Base-by-base conservation (phyloP, 2,888 invertebrate genomes). In the Stenotaenia linearis region DNA sequence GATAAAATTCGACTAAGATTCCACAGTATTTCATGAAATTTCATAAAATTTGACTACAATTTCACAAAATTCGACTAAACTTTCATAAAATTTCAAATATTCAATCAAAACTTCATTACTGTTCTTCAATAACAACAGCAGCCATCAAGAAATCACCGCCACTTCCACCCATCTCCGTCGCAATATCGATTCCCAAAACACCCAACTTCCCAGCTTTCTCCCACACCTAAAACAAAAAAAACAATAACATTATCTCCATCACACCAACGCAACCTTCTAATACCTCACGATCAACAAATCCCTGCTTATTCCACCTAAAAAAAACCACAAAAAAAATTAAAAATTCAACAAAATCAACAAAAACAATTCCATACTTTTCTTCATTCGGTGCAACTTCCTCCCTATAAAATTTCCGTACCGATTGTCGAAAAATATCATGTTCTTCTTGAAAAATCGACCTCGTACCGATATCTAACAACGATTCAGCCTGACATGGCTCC, bases 71-170 rank as follows among this genome's bases (percentile, higher is more conserved):
- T n/a, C n/a, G n/a, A n/a, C n/a, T n/a, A n/a, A n/a, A n/a, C n/a
- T n/a, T n/a, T 23, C n/a, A 21, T 45, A 75, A 21, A 23, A 15
- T 9, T 25, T 61, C 35, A 50, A 76, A 3, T 69, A 30, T 75
- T 21, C 2, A 23, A 21, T 77, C n/a, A n/a, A n/a, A n/a, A n/a
- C n/a, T n/a, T n/a, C n/a, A n/a, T 18, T 81, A 87, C 87, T 86
- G 86, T 84, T 88, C 88, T 80, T 88, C 87, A 83, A 84, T 84
- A 1, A 86, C 85, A 75, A 88, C 85, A 9, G 85, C 82, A 9
- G 86, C 83, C 78, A 85, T 85, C 76, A 86, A 82, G 80, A 86
- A 85, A 83, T 86, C 86, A 5, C 86, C 87, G 7, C 87, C 88
- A 32, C 86, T 82, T n/a, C 88, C 88, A 0, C 87, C 87, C 75